Evolutionary conservation across 2,113 vertebrate genomes (phyloP).

Genomic region (Anarhynchus alexandrinus): DNA sequence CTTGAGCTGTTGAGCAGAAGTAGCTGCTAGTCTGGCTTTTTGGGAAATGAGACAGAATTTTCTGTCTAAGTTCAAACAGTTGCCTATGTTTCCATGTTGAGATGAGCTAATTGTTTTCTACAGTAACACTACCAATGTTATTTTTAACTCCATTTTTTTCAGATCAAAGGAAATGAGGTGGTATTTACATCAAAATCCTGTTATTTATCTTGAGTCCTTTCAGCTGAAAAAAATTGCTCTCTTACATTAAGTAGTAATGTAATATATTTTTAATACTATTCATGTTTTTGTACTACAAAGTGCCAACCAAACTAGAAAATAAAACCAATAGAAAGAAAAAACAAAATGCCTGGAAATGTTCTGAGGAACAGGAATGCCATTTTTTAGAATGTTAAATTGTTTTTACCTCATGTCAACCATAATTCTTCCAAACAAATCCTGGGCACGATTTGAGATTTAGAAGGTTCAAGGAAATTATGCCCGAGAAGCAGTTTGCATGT

Average conservation of each 20-base stretch:
- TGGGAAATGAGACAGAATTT: not conserved
- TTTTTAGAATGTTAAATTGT: not conserved
- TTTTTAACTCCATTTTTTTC: not conserved
- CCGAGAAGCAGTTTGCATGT: too few species aligned
- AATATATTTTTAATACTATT: not conserved
- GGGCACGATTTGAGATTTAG: too few species aligned
- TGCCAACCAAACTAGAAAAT: not conserved
- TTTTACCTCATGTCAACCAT: not conserved
- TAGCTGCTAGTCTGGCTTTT: not conserved
- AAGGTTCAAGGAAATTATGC: too few species aligned
- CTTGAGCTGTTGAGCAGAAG: not conserved
- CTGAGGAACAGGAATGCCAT: not conserved
- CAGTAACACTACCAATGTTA: not conserved
- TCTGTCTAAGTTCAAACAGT: not conserved
- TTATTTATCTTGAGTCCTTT: not conserved
- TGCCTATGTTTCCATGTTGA: not conserved
- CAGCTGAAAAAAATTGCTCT: not conserved
- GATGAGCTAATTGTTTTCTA: not conserved
- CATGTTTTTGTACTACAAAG: not conserved
- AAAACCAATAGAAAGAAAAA: not conserved
- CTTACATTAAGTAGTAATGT: not conserved
- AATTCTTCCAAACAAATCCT: not conserved
- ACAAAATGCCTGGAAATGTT: not conserved
- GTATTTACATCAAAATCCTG: not conserved
- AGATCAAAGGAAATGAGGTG: not conserved